These are phyloP conservation scores for Meta bourneti DNA, from an alignment of 2,888 invertebrate species.

Conservation along the genomic window DNA sequence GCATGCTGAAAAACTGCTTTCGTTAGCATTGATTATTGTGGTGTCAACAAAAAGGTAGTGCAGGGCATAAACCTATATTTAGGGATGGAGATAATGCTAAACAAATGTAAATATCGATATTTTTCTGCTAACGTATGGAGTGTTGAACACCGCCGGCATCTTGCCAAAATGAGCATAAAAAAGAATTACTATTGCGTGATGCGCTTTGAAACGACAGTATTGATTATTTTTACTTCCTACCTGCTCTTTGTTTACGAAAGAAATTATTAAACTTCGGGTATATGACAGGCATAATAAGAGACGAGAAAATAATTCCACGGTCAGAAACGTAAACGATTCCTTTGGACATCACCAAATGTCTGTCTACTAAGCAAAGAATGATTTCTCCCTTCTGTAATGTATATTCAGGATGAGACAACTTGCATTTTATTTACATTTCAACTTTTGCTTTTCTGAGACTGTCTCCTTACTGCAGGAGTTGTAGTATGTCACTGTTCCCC, in stretches of 20 bases:
- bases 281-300: neutral
- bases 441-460: too few species aligned
- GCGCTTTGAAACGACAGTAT: constrained; percentile 59
- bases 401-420: too few species aligned
- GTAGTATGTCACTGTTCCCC: too few species aligned
- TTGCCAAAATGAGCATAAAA: constrained; percentile 69
- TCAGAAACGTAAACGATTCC: too few species aligned
- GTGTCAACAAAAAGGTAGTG: constrained; percentile 27
- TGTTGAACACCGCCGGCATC: constrained; percentile 43
- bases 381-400: too few species aligned
- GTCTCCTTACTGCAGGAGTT: too few species aligned
- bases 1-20: constrained; percentile 24
- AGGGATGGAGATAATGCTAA: constrained; percentile 51
- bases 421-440: too few species aligned
- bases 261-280: constrained; percentile 50
- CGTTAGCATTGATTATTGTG: constrained; percentile 53
- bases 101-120: constrained; percentile 64
- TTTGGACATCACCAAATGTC: too few species aligned
- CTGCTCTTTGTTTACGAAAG: constrained; percentile 27
- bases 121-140: constrained; percentile 35
- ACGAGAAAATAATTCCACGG: neutral
- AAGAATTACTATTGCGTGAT: constrained; percentile 59
- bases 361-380: too few species aligned
- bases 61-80: constrained; percentile 48
- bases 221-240: constrained; percentile 47